Evolutionary conservation across 2,113 vertebrate species (phyloP).

Genomic region (Scytalopus superciliaris): DNA sequence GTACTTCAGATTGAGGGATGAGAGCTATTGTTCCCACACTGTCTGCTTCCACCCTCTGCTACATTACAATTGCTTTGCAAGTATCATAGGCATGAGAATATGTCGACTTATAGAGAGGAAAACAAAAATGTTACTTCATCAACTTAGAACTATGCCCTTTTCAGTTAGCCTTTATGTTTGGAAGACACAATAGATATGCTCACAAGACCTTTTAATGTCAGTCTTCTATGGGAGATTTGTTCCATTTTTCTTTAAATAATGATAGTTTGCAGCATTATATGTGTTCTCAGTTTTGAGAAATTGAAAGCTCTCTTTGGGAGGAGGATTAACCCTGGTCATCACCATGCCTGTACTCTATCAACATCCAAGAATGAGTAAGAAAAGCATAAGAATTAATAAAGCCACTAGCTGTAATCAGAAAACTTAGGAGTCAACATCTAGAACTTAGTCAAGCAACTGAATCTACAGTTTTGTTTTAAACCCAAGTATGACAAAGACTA

Average conservation of each 20-base stretch:
- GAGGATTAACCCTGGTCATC: background rate
- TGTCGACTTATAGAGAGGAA: background rate
- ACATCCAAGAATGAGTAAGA: background rate
- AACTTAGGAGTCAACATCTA: background rate
- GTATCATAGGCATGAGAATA: background rate
- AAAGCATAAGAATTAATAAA: background rate
- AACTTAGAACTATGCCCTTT: background rate
- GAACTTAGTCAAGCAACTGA: background rate
- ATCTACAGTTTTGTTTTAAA: background rate
- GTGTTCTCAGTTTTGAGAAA: background rate
- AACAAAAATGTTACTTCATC: background rate
- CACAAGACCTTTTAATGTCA: background rate
- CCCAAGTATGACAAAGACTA: background rate
- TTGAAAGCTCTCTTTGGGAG: background rate
- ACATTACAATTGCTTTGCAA: background rate
- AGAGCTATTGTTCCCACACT: background rate
- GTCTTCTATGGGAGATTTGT: background rate
- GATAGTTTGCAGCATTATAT: background rate
- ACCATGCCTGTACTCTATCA: background rate
- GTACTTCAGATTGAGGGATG: conserved; percentile 8
- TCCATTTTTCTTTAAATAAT: background rate
- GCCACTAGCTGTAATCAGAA: background rate
- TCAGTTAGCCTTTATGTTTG: background rate
- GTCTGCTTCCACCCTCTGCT: background rate
- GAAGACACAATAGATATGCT: background rate